Percentiles rank a stretch among this genome's conserved stretches.
Conservation (phyloP, 2,113 vertebrate genomes). For the Plestiodon gilberti region DNA sequence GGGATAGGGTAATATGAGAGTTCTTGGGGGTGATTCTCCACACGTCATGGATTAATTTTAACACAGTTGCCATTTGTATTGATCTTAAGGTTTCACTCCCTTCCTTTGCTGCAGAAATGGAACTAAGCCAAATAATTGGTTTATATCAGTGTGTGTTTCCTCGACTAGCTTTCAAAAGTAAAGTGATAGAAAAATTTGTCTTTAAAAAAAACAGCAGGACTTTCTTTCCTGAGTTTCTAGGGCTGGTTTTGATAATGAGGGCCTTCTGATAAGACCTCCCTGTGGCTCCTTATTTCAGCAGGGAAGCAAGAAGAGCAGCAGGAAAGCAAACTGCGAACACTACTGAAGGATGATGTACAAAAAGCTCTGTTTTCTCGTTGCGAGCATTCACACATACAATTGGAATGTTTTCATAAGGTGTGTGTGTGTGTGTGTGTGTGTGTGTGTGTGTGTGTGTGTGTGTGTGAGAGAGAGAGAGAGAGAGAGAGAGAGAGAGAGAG, state of each 20-base stretch:
- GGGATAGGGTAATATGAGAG: background rate
- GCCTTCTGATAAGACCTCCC: background rate
- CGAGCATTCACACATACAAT: background rate
- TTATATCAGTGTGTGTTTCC: background rate
- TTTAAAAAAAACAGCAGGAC: conserved; percentile 1
- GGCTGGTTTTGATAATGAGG: background rate
- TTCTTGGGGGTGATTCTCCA: background rate
- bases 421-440: too few species aligned
- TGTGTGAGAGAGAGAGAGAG: too few species aligned
- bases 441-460: too few species aligned
- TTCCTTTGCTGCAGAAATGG: conserved; percentile 1
- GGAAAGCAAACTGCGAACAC: background rate
- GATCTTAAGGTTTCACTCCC: background rate
- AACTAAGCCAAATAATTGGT: background rate
- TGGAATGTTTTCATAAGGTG: too few species aligned
- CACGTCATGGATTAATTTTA: background rate
- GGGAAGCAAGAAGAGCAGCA: background rate
- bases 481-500: too few species aligned
- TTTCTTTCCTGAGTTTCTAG: background rate
- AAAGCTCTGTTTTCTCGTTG: background rate
- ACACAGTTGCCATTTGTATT: background rate
- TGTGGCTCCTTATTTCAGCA: background rate
- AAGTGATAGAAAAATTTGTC: background rate
- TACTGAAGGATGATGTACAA: background rate
- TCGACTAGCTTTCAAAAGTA: background rate